phyloP scores from a whole-genome alignment of 2,797 vertebrate genomes.

The Schizopygopsis pylzovi region DNA sequence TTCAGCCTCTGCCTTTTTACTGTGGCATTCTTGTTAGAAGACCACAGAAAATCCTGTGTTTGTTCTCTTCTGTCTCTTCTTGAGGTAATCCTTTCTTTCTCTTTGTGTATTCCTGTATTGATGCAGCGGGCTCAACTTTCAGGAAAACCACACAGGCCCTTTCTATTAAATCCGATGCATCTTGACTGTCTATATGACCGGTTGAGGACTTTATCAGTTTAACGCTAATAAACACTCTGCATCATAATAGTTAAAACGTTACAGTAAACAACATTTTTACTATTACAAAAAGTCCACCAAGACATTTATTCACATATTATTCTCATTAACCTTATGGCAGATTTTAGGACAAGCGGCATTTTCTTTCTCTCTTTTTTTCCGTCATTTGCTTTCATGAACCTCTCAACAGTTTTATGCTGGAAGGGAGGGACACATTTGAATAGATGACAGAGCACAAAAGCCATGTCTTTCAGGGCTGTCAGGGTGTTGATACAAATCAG shows the following conservation, averaged over 20 bases:
- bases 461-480: conserved; percentile 70
- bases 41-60: conserved; percentile 62
- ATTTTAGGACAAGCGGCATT: neutral
- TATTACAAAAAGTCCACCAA: neutral
- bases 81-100: conserved; percentile 64
- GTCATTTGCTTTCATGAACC: conserved; percentile 23
- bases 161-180: conserved; percentile 69
- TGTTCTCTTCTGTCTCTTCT: conserved; percentile 62
- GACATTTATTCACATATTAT: neutral
- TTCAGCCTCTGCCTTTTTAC: conserved; percentile 78
- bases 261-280: neutral
- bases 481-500: conserved; percentile 67
- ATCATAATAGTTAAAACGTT: neutral
- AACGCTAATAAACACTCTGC: neutral
- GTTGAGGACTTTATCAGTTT: conserved; percentile 7
- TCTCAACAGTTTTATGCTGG: conserved; percentile 23
- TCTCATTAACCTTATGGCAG: neutral
- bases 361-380: neutral
- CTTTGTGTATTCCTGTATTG: conserved; percentile 67
- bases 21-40: conserved; percentile 73
- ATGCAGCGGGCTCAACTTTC: conserved; percentile 75
- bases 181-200: conserved; percentile 57
- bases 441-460: conserved; percentile 67
- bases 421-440: conserved; percentile 60
- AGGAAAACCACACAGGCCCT: conserved; percentile 65